A percentile compares a stretch with the other conserved stretches of the same genome.
Evolutionary conservation across 2,888 invertebrate species (phyloP).

Genomic region (Electrophaes corylata): DNA sequence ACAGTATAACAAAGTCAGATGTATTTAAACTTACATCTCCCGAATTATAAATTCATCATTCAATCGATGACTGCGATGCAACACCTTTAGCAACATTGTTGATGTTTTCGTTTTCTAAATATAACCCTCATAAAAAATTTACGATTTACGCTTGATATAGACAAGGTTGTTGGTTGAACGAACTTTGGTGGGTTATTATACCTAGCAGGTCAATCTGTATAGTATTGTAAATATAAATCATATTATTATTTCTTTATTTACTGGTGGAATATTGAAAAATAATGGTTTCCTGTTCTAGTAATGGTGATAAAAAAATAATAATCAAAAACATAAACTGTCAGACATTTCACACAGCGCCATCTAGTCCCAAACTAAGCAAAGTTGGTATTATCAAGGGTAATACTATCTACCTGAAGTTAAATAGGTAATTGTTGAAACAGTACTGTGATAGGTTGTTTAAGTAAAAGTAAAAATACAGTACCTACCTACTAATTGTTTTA

Average conservation of each 20-base stretch:
- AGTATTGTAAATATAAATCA: slow-evolving; percentile 1
- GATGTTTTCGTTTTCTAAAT: slow-evolving; percentile 46
- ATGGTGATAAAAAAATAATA: too few relatives aligned
- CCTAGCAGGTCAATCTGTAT: slow-evolving; percentile 10
- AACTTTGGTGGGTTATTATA: slow-evolving; percentile 43
- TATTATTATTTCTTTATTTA: not conserved
- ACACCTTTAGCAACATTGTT: slow-evolving; percentile 42
- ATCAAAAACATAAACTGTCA: too few relatives aligned
- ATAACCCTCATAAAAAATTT: slow-evolving; percentile 46
- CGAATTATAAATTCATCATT: slow-evolving; percentile 7
- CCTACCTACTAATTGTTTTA: too few relatives aligned
- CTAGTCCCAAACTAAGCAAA: too few relatives aligned
- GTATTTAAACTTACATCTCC: not conserved
- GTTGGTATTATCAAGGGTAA: too few relatives aligned
- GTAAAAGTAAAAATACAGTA: not conserved
- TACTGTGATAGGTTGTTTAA: not conserved
- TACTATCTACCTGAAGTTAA: too few relatives aligned
- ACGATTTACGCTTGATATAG: slow-evolving; percentile 50
- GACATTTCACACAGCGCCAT: too few relatives aligned
- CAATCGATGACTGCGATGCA: slow-evolving; percentile 18
- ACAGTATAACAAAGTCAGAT: not conserved
- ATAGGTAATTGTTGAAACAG: not conserved
- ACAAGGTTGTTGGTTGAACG: slow-evolving; percentile 58
- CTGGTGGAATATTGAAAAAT: not conserved
- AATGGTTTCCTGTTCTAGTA: slow-evolving; percentile 3